A percentile compares a stretch with the other conserved stretches of the same genome.
Evolutionary conservation across 2,113 vertebrate species (phyloP).

Genomic region (Sula dactylatra): DNA sequence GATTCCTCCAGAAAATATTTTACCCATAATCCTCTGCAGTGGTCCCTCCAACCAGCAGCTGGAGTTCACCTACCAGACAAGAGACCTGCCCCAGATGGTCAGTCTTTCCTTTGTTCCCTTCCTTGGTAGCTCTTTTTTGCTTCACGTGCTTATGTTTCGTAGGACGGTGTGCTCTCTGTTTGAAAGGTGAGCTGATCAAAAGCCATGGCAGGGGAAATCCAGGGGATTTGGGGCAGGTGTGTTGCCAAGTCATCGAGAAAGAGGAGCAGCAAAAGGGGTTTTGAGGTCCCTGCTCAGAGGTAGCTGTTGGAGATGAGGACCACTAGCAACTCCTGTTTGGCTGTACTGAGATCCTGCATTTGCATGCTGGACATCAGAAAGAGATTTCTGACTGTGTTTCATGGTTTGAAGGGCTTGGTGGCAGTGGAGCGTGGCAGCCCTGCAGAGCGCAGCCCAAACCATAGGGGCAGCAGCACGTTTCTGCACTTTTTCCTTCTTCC

Average conservation of each 20-base stretch:
- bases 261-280: background rate
- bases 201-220: background rate
- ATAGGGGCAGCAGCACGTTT: background rate
- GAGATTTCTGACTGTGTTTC: background rate
- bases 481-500: background rate
- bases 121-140: background rate
- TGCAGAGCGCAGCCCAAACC: background rate
- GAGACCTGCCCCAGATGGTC: slow-evolving; percentile 86
- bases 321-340: background rate
- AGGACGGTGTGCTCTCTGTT: background rate
- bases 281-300: background rate
- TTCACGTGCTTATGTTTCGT: background rate
- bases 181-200: background rate
- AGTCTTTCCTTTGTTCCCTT: background rate
- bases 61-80: slow-evolving; percentile 91
- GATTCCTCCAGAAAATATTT: slow-evolving; percentile 90
- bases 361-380: background rate
- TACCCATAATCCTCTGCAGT: slow-evolving; percentile 86
- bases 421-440: background rate
- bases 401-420: background rate
- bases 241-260: background rate
- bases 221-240: background rate
- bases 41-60: slow-evolving; percentile 91
- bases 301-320: background rate
- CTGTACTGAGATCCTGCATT: background rate